A percentile compares a stretch with the other conserved stretches of the same genome.
These are phyloP conservation scores for Caranx melampygus DNA, from an alignment of 2,113 vertebrate genomes.

Conservation along the genomic window DNA sequence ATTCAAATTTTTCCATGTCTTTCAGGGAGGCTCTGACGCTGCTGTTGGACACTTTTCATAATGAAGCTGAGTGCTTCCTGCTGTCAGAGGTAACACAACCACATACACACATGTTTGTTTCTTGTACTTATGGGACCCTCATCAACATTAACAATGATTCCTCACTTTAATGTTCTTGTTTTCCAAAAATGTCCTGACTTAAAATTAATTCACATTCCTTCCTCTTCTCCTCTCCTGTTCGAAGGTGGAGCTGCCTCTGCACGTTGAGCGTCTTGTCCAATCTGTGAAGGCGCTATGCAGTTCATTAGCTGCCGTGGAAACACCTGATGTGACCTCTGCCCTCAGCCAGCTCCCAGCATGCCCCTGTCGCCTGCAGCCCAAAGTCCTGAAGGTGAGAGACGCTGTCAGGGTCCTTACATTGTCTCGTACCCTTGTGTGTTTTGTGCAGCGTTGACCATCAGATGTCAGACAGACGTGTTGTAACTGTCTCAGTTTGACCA, in stretches of 20 bases:
- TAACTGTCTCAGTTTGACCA: no score
- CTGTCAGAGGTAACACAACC: constrained; percentile 86
- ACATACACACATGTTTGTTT: not conserved
- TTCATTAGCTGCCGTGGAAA: constrained; percentile 91
- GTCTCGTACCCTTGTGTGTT: not conserved
- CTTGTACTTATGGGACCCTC: not conserved
- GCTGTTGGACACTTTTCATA: constrained; percentile 95
- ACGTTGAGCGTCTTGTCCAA: constrained; percentile 94
- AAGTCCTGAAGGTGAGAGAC: constrained; percentile 89
- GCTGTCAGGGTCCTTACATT: rapidly evolving
- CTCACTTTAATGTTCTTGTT: no score
- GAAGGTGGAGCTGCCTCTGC: constrained; percentile 87
- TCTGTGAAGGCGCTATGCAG: constrained; percentile 95
- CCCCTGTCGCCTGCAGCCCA: constrained; percentile 94
- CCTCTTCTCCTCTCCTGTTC: not conserved
- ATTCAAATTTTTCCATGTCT: not conserved
- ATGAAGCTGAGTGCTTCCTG: constrained; percentile 92
- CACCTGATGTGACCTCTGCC: constrained; percentile 91
- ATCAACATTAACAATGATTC: not conserved
- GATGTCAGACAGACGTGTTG: no score
- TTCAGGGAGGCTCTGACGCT: constrained; percentile 93
- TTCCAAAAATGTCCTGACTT: not conserved
- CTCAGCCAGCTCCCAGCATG: constrained; percentile 95
- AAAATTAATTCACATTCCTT: not conserved
- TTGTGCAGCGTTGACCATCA: not conserved